Base-by-base conservation (phyloP, 2,888 invertebrate species). In the Caenorhabditis auriculariae region DNA sequence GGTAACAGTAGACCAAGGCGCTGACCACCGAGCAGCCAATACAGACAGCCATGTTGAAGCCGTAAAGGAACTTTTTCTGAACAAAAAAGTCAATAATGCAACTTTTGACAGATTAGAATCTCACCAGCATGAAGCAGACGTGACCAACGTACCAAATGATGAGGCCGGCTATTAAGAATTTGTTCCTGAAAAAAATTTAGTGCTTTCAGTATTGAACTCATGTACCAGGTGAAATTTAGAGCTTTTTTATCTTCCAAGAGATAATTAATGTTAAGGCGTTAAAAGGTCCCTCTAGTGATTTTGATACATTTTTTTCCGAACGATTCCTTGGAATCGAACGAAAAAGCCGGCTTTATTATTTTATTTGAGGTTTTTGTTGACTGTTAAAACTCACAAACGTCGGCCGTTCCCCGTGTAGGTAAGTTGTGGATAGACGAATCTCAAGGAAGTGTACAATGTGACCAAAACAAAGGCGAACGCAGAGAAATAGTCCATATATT, bases 401-500 rank as follows among this genome's bases (percentile, higher is more conserved):
- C 39, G n/a, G 7, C 68, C 60, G 24, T 17, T 42, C 12, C 24
- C 26, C 6, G 51, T 50, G 12, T 17, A 23, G 9, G 43, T 44
- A 4, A 67, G 23, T 4, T 29, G 15, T 26, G 59, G 61, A 7
- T 49, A 21, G 4, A 55, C 48, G 42, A 74, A 64, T 6, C 59
- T 51, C 4, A 66, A 4, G 17, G 68, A 63, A 9, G 65, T 63
- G 49, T 67, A 75, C 21, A 77, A 50, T 0, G 68, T 67, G 24
- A 47, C 50, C 7, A 63, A 27, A 12, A 64, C 49, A 21, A 60
- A 67, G 1, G 55, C 55, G 21, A 58, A 62, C 0, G 69, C 78
- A 24, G 71, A 54, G 43, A 75, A 69, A 55, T 78, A 78, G 53
- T 78, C 78, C 45, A 77, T 35, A 50, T 57, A 56, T 54, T 78